Conservation (phyloP, 2,113 vertebrate species). For the Caracal caracal region DNA sequence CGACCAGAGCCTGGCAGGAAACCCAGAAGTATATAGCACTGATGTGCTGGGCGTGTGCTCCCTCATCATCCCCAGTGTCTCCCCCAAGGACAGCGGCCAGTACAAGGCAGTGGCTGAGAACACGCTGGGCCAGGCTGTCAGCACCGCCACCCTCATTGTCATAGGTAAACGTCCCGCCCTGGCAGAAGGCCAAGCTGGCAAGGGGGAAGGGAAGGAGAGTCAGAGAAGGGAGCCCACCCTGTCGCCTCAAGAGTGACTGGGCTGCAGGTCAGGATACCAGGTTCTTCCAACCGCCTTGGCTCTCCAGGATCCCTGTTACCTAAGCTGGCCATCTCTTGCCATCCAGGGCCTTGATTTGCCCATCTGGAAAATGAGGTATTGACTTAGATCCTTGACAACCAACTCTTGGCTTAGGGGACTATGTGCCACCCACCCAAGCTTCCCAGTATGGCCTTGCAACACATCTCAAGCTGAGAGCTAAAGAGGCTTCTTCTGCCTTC, state of each 20-base stretch:
- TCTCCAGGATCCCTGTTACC: accelerated
- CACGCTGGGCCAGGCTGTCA: conserved; percentile 84
- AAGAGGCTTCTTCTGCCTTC: background rate
- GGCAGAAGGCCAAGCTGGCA: background rate
- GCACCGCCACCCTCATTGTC: conserved; percentile 88
- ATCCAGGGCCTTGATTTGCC: background rate
- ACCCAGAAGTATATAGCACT: conserved; percentile 86
- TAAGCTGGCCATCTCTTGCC: background rate
- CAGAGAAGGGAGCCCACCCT: too few species aligned
- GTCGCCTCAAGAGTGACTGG: background rate
- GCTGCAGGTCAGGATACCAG: too few species aligned
- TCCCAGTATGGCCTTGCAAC: background rate
- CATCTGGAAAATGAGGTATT: background rate
- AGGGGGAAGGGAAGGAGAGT: accelerated
- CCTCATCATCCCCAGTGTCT: conserved; percentile 87
- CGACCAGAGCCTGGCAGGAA: conserved; percentile 85
- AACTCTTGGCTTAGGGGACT: background rate
- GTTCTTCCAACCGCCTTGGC: too few species aligned
- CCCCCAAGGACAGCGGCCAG: conserved; percentile 87
- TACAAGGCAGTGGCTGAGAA: conserved; percentile 90
- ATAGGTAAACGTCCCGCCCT: conserved; percentile 82
- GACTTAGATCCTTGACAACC: background rate
- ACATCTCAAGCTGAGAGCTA: background rate
- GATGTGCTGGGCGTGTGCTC: conserved; percentile 92
- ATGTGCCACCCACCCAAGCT: accelerated